Base-by-base conservation (phyloP, 2,888 invertebrate species). In the Choreutis nemorana region DNA sequence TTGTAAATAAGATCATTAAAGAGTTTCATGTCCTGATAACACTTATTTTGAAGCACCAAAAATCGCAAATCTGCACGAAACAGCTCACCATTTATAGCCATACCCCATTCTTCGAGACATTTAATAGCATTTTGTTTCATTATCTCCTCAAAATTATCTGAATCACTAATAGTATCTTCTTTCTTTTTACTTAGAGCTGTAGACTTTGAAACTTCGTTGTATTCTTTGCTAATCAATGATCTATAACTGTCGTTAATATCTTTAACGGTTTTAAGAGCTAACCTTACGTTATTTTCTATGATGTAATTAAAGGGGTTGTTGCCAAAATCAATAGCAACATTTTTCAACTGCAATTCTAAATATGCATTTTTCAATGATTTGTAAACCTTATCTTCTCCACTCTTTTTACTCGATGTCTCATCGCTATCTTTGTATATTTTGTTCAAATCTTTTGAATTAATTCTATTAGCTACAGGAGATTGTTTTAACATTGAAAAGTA, bases 101-200 rank as follows among this genome's bases (percentile, higher is more conserved):
- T 72, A 10, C 61, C 59, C 83, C 85, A 86, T 54, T 86, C 85
- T 13, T 81, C 70, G 9, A 83, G 49, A 40, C 72, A 75, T 48
- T 67, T 77, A 9, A 73, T 36, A 29, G 58, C 63, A 37, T 75
- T 73, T 20, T 41, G 31, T 44, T 66, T 77, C 34, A 64, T 82
- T 23, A 51, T 50, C 51, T 54, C 68, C 48, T 60, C 70, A 30
- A 41, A 44, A 44, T 52, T 56, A 8, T 59, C 31, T 0, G 63
- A 58, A 14, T 54, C 55, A 5, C 61, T 62, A 20, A 23, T 29
- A 27, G 39, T 50, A 1, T 66, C 66, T 1, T 71, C 70, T 36
- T 60, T 75, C 42, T 65, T 64, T 45, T 61, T 75, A 13, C 50
- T 22, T 4, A 48, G 37, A n/a, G 61, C 50, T 34, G 48, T 47